A percentile compares a stretch with the other conserved stretches of the same genome.
phyloP scores from a whole-genome alignment of 2,888 invertebrate species.

The Agrotis ipsilon region DNA sequence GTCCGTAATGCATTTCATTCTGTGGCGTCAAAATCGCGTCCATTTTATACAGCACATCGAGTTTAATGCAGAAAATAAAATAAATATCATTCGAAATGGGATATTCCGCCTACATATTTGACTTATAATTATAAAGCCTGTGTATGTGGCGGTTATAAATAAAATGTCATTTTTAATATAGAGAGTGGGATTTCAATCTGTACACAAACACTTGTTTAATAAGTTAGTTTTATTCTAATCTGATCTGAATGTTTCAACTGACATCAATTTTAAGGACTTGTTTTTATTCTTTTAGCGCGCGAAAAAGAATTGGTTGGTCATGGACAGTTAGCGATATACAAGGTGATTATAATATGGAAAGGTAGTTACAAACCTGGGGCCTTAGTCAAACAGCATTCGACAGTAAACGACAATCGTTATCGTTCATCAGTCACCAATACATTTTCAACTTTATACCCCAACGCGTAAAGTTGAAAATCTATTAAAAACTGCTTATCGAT shows the following conservation, averaged over 20 bases:
- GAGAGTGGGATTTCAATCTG: neutral
- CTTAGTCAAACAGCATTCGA: too few relatives aligned
- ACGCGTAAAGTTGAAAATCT: too few relatives aligned
- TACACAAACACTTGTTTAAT: constrained; percentile 11
- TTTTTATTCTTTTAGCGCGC: too few relatives aligned
- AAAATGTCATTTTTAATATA: constrained; percentile 33
- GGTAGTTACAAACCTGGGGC: too few relatives aligned
- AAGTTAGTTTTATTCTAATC: too few relatives aligned
- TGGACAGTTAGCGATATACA: neutral
- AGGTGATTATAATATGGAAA: too few relatives aligned
- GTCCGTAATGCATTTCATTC: constrained; percentile 47
- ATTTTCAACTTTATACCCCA: too few relatives aligned
- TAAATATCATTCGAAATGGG: constrained; percentile 36
- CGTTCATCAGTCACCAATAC: too few relatives aligned
- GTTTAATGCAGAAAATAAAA: constrained; percentile 21
- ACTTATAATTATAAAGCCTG: constrained; percentile 21
- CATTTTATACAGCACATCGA: constrained; percentile 4
- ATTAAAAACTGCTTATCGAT: too few relatives aligned
- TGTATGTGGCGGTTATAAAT: constrained; percentile 19
- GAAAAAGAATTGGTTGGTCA: too few relatives aligned
- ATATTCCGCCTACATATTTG: constrained; percentile 20
- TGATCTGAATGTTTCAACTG: too few relatives aligned
- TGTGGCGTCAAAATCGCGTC: constrained; percentile 31
- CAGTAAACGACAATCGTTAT: too few relatives aligned
- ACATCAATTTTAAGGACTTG: neutral